phyloP scores from a whole-genome alignment of 2,888 invertebrate genomes.

The Spialia ferax region DNA sequence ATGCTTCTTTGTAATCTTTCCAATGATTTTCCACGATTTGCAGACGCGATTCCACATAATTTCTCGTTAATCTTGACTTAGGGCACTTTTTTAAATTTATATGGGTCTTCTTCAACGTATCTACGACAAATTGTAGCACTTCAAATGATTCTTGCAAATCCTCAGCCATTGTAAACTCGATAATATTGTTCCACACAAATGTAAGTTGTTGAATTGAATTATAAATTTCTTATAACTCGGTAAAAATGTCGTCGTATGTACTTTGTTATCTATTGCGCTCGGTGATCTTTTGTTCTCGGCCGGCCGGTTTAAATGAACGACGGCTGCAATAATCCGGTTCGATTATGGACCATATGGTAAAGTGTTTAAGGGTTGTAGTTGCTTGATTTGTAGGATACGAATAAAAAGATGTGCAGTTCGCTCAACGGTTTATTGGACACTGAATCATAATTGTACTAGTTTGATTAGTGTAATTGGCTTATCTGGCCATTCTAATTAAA shows the following conservation, averaged over 20 bases:
- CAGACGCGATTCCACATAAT: neutral
- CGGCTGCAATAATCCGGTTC: too few relatives aligned
- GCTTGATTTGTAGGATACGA: neutral
- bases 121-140: neutral
- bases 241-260: too few relatives aligned
- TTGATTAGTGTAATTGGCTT: too few relatives aligned
- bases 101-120: neutral
- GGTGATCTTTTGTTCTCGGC: too few relatives aligned
- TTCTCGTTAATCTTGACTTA: neutral
- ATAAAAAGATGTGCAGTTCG: neutral
- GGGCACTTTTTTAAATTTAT: slow-evolving; percentile 1
- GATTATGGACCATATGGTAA: too few relatives aligned
- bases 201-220: neutral
- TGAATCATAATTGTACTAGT: neutral
- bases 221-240: neutral
- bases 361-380: too few relatives aligned
- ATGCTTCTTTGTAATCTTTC: neutral
- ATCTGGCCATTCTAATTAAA: too few relatives aligned
- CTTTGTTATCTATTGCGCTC: too few relatives aligned
- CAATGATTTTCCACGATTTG: neutral
- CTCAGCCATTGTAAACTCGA: neutral
- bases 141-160: slow-evolving; percentile 1
- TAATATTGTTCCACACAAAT: neutral
- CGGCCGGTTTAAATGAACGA: too few relatives aligned
- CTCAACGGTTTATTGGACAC: neutral